A percentile compares a stretch with the other conserved stretches of the same genome.
Evolutionary conservation across 2,888 invertebrate species (phyloP).

Genomic region (Falcaria lacertinaria): DNA sequence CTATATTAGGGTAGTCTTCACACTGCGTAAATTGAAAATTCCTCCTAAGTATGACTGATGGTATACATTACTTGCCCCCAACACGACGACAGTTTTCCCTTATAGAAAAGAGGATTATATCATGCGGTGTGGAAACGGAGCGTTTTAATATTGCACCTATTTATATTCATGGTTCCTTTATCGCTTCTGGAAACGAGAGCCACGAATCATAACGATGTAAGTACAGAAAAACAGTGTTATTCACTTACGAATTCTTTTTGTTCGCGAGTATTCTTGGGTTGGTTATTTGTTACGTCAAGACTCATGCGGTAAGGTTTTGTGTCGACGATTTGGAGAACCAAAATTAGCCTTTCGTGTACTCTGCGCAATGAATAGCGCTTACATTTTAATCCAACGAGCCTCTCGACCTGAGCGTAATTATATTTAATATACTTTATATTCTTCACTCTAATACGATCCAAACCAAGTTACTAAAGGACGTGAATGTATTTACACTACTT

Average conservation of each 20-base stretch:
- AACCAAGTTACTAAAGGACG: background rate
- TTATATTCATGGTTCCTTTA: conserved; percentile 71
- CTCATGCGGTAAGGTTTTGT: conserved; percentile 21
- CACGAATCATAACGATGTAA: conserved; percentile 59
- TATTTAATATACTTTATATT: background rate
- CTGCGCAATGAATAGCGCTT: conserved; percentile 9
- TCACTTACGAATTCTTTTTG: conserved; percentile 61
- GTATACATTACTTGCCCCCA: conserved; percentile 67
- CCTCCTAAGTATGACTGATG: conserved; percentile 77
- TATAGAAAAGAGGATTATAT: conserved; percentile 73
- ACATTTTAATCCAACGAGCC: conserved; percentile 26
- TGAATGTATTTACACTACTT: background rate
- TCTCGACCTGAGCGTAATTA: conserved; percentile 6
- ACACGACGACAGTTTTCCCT: conserved; percentile 63
- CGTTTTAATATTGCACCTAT: conserved; percentile 73
- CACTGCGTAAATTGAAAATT: conserved; percentile 73
- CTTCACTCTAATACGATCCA: background rate
- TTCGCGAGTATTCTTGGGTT: conserved; percentile 27
- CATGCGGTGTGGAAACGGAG: conserved; percentile 51
- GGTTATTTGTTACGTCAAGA: conserved; percentile 15
- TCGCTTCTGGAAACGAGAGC: conserved; percentile 46
- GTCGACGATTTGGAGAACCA: conserved; percentile 19
- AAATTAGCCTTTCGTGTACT: conserved; percentile 25
- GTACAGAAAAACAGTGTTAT: conserved; percentile 59
- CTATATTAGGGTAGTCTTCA: conserved; percentile 67